Base-by-base conservation (phyloP, 1,140 invertebrate species). In the Drosophila prosaltans region DNA sequence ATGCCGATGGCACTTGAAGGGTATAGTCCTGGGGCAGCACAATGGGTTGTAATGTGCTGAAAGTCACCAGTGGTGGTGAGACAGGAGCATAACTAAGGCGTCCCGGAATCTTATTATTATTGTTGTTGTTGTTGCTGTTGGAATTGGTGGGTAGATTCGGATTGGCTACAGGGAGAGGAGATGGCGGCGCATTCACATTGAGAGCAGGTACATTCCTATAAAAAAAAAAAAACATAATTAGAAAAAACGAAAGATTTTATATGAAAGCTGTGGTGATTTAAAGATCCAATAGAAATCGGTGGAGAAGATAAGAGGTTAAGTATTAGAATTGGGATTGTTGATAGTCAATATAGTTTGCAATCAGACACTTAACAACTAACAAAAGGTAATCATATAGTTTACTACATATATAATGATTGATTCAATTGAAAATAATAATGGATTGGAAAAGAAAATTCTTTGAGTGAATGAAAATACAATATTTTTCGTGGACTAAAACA, bases 21-120 rank as follows among this genome's bases (percentile, higher is more conserved):
- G 57, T 60, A 62, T 81, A 89, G 45, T 88, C 84, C 45, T 79
- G 75, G 30, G 71, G 45, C 40, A 88, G 30, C 21, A 81, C 65
- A 24, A 88, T 84, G 7, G 84, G 84, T 40, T 89, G 84, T 69
- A 88, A 39, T 4, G 64, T 65, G 66, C 84, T 89, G 30, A 73
- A 89, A 36, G 84, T 89, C 7, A 78, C 73, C 63, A 89, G 58
- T 28, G 74, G 65, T 16, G 84, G 84, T 10, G 70, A 71, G 24
- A 66, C 66, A n/a, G 84, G 73, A 48, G 74, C 80, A 61, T 84
- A 89, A 32, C 63, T 81, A 7, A 89, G 65, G 7, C 70, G 71
- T 7, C 63, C 79, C 32, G 65, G 30, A 40, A 78, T 36, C 32
- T 36, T 69, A 63, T 55, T 51, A 51, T 51, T 51, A 11, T 24